These are phyloP conservation scores for Mesocentrotus franciscanus DNA, from an alignment of 53 echinoderm and acorn worm genomes.

Conservation along the genomic window DNA sequence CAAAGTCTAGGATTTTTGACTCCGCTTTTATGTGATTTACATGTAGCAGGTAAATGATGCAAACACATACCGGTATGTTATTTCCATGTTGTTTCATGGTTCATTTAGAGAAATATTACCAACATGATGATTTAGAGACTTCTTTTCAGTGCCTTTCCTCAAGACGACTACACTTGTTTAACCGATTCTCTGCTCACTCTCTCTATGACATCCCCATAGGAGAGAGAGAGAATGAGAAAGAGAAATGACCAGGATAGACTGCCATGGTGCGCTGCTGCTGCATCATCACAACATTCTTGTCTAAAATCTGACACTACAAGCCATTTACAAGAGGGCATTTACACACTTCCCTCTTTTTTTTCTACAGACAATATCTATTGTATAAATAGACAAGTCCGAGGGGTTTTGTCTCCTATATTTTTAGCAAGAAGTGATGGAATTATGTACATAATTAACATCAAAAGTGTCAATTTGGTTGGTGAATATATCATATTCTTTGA, in stretches of 20 bases:
- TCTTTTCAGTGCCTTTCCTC: constrained; percentile 27
- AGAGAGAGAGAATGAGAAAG: neutral
- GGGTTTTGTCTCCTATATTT: too few relatives aligned
- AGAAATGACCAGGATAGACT: neutral
- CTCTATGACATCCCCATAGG: neutral
- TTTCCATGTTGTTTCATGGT: neutral
- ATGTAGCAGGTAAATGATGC: neutral
- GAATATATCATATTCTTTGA: too few relatives aligned
- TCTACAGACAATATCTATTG: neutral
- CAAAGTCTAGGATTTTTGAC: neutral
- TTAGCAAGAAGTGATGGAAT: too few relatives aligned
- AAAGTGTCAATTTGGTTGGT: too few relatives aligned
- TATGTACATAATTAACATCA: too few relatives aligned
- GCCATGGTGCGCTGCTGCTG: neutral
- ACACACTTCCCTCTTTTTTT: neutral
- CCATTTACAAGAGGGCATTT: neutral
- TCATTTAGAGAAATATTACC: neutral
- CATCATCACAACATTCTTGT: neutral
- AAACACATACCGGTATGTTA: neutral
- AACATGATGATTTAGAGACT: neutral
- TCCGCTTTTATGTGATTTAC: neutral
- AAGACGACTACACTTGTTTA: neutral
- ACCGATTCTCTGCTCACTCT: neutral
- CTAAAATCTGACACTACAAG: neutral
- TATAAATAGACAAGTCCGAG: neutral